Base-by-base conservation (phyloP, 2,888 invertebrate genomes). In the Meta bourneti region DNA sequence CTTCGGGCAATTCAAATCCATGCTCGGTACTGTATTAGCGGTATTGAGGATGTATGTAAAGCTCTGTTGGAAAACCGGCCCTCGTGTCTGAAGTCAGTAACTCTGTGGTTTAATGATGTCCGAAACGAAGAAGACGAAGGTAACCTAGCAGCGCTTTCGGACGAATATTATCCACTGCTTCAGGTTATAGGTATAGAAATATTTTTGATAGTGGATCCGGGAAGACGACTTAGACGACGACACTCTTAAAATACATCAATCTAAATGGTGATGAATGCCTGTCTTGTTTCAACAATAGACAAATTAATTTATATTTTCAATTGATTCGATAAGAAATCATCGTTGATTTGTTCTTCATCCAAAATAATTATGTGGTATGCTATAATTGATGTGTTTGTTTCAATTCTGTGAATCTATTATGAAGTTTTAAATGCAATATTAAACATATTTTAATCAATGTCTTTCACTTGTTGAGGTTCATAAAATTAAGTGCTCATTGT, bases 41-140 rank as follows among this genome's bases (percentile, higher is more conserved):
- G 54, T 20, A 79, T 79, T 20, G 79, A 79, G 20, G 19, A 54
- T 54, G 54, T 79, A 19, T 52, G 51, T 4, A 79, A 54, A 20
- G 19, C 79, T 13, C 11, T 79, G n/a, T 20, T 79, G 11, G 61
- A 79, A 11, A 79, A 79, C 54, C 79, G 20, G 7, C 79, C 79
- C 4, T 6, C 0, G 6, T 19, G 7, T 0, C 54, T 79, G 54
- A 79, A 79, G 54, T 79, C 79, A 7, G 19, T 79, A 20, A 79
- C 79, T 19, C 11, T 79, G 13, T 79, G 79, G 79, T 79, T 79
- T 13, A 54, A 54, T 7, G 19, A 54, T 34, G 8, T 54, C 4
- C 54, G 19, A 54, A 34, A 54, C 11, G 54, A 79, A 4, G 79
- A 79, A 7, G 54, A 79, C 54, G 79, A 79, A 20, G 54, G 7